Evolutionary conservation across 2,888 invertebrate species (phyloP), one percentile per base, ranked within the genome.

Genomic region (Bugula neritina): DNA sequence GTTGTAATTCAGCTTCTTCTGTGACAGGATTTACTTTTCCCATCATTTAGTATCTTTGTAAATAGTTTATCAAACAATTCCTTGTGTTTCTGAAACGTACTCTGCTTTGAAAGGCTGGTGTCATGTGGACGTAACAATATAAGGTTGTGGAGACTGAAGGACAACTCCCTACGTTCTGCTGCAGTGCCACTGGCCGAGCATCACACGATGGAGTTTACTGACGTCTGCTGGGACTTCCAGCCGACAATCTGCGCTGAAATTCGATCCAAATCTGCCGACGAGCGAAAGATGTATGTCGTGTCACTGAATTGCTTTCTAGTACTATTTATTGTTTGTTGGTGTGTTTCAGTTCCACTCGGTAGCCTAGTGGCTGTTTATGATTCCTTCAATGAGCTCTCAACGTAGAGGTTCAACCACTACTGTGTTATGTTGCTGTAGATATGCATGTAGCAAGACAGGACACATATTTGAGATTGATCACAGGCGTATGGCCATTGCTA

Each of bases 61-160:
- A n/a, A n/a, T n/a, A n/a, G n/a, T n/a, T n/a, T 54, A 54, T 13
- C 54, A 54, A n/a, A n/a, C n/a, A n/a, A n/a, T n/a, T n/a, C n/a
- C n/a, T n/a, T n/a, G n/a, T n/a, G n/a, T n/a, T n/a, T n/a, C n/a
- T n/a, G n/a, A n/a, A n/a, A n/a, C n/a, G n/a, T n/a, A n/a, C n/a
- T n/a, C n/a, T n/a, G n/a, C n/a, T n/a, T n/a, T n/a, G n/a, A n/a
- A n/a, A 82, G 83, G 73, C 79, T 84, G 80, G 80, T 83, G 43
- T 83, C 83, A 0, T 83, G 83, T 79, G 84, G 83, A 0, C 77
- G 80, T 55, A 83, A 83, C 75, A 83, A 84, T 74, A 75, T 84
- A 0, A 77, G 83, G 21, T 73, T 84, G 70, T 84, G 84, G 84
- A 75, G 83, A n/a, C 78, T 84, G 34, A 83, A 81, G 73, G 82